Evolutionary conservation across 2,113 vertebrate genomes (phyloP).

Genomic region (Rhinopomastus cyanomelas): DNA sequence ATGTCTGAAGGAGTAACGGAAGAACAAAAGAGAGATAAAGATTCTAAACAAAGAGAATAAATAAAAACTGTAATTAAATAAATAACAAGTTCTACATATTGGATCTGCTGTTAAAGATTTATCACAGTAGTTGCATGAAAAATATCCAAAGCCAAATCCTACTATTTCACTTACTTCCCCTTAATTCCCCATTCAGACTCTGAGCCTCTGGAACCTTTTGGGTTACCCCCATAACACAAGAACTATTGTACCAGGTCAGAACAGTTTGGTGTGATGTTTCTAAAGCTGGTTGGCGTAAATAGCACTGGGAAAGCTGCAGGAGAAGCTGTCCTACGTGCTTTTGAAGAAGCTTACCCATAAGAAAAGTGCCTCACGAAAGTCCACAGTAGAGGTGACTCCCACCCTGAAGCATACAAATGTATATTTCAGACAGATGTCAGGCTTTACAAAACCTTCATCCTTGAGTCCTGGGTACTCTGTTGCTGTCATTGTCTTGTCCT

Average conservation of each 20-base stretch:
- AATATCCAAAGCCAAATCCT: neutral
- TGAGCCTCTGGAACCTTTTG: neutral
- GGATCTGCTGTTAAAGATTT: neutral
- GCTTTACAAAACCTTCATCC: neutral
- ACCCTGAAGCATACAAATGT: neutral
- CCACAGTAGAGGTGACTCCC: neutral
- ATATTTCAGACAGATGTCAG: neutral
- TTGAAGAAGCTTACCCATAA: neutral
- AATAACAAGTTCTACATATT: neutral
- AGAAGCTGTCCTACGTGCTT: neutral
- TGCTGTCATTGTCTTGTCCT: neutral
- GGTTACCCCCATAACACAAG: neutral
- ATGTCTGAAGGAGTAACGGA: neutral
- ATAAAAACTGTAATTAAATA: slow-evolving; percentile 4
- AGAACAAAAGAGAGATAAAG: slow-evolving; percentile 7
- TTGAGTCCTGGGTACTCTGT: neutral
- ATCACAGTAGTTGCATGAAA: neutral
- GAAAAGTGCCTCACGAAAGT: neutral
- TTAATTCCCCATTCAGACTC: neutral
- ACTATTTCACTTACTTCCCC: neutral
- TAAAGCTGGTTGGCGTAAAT: neutral
- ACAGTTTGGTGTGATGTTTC: neutral
- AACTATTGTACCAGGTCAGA: neutral
- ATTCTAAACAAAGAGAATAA: slow-evolving; percentile 19
- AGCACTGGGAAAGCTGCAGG: neutral